Conservation (phyloP, 2,113 vertebrate genomes). For the sheep (Ovis aries) region ARS-UI_Ramb_v3.0 NC_056063.1:81646001-81646500, state of each 20-base stretch:
- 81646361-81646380: neutral
- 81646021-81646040: neutral
- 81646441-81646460: neutral
- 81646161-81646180: slow-evolving; percentile 37
- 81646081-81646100: slow-evolving; percentile 54
- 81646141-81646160: slow-evolving; percentile 63
- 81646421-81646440: neutral
- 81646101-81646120: slow-evolving; percentile 50
- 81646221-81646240: slow-evolving; percentile 43
- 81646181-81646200: slow-evolving; percentile 62
- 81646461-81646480: neutral
- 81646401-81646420: neutral
- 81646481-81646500: neutral
- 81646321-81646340: neutral
- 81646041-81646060: neutral
- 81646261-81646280: neutral
- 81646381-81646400: neutral
- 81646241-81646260: slow-evolving; percentile 13
- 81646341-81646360: neutral
- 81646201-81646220: slow-evolving; percentile 59
- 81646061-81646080: slow-evolving; percentile 13
- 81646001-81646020: neutral
- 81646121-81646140: slow-evolving; percentile 52
- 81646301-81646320: neutral
- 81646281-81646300: slow-evolving; percentile 28